Evolutionary conservation across 2,888 invertebrate species (phyloP).

Genomic region (Acrobasis repandana): DNA sequence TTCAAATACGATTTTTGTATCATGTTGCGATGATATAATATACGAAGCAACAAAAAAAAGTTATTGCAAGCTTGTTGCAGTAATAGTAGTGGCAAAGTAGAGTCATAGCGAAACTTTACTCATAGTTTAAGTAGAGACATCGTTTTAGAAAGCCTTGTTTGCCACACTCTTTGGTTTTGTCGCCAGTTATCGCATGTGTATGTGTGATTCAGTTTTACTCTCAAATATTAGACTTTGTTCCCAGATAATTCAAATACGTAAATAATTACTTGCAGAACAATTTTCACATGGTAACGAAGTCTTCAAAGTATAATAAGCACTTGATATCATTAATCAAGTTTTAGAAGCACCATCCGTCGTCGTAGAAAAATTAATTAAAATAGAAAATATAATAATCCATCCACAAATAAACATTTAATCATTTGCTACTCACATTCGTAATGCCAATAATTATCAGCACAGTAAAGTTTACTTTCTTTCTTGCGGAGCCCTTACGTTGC

Average conservation of each 20-base stretch:
- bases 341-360: conserved; percentile 32
- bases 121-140: conserved; percentile 65
- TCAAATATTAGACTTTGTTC: conserved; percentile 29
- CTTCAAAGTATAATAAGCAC: conserved; percentile 23
- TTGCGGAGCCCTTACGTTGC: conserved; percentile 83
- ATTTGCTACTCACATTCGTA: conserved; percentile 59
- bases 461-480: conserved; percentile 82
- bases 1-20: background rate
- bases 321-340: conserved; percentile 29
- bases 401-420: conserved; percentile 41
- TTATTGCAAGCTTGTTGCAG: conserved; percentile 63
- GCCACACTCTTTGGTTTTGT: conserved; percentile 70
- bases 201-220: conserved; percentile 43
- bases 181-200: conserved; percentile 69
- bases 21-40: conserved; percentile 13
- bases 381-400: conserved; percentile 32
- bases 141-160: conserved; percentile 59
- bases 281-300: conserved; percentile 20
- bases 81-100: conserved; percentile 79
- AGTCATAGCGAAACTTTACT: conserved; percentile 83
- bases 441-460: conserved; percentile 72
- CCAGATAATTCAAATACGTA: conserved; percentile 13
- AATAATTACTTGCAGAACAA: conserved; percentile 3
- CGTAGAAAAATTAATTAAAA: conserved; percentile 28
- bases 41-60: conserved; percentile 31